phyloP scores from a whole-genome alignment of 1,140 invertebrate genomes.

The Orchestia grillus region DNA sequence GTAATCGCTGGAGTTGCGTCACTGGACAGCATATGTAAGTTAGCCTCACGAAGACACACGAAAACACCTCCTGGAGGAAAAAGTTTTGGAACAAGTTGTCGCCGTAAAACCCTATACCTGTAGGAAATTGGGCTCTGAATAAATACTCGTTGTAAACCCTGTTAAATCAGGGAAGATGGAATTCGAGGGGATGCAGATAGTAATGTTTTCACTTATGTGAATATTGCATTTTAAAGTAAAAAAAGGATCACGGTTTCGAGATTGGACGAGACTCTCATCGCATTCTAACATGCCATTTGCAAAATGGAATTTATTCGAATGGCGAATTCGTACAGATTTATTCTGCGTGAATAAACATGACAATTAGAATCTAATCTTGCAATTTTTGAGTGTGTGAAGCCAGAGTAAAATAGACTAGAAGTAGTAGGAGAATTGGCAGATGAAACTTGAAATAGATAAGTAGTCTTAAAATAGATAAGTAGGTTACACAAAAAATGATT shows the following conservation, averaged over 20 bases:
- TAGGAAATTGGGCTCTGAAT: not conserved
- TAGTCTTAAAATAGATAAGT: not conserved
- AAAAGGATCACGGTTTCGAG: not conserved
- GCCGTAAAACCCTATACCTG: not conserved
- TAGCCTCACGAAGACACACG: not conserved
- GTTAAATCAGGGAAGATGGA: not conserved
- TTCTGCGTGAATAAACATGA: not conserved
- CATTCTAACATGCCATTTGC: not conserved
- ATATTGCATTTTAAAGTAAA: not conserved
- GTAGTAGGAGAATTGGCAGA: not conserved
- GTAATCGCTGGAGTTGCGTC: not conserved
- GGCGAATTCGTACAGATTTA: not conserved
- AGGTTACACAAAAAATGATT: not conserved
- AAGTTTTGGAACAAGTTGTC: no score
- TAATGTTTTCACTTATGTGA: not conserved
- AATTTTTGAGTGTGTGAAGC: not conserved
- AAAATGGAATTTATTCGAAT: not conserved
- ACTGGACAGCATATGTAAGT: not conserved
- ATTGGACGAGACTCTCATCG: not conserved
- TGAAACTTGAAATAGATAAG: not conserved
- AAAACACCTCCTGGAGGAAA: not conserved
- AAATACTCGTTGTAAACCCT: not conserved
- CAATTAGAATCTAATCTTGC: not conserved
- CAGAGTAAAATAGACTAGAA: not conserved
- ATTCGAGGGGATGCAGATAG: not conserved